phyloP scores from a whole-genome alignment of 2,797 vertebrate genomes.

The Prionace glauca region DNA sequence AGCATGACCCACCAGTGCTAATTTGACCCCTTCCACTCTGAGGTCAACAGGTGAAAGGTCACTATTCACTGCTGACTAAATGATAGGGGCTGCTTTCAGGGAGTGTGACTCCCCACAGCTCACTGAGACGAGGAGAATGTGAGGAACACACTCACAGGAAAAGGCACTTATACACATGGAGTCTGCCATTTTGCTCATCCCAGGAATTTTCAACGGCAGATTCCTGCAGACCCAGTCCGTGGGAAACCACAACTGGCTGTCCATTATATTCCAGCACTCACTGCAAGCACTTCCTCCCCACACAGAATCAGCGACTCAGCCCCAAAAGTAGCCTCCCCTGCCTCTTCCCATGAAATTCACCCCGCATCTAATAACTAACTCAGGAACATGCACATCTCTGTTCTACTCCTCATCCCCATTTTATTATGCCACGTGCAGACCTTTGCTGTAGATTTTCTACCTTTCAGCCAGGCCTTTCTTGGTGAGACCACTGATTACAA shows the following conservation, averaged over 20 bases:
- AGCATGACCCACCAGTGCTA: neutral
- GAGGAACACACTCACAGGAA: neutral
- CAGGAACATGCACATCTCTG: neutral
- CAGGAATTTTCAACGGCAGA: neutral
- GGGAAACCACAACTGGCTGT: neutral
- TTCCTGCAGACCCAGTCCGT: neutral
- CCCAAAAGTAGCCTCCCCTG: too few species aligned
- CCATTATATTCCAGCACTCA: neutral
- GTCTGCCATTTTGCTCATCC: neutral
- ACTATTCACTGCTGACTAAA: neutral
- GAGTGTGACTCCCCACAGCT: neutral
- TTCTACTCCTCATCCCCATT: neutral
- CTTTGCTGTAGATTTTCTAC: constrained; percentile 54
- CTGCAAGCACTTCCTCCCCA: neutral
- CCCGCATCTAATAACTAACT: neutral
- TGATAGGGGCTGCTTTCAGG: neutral
- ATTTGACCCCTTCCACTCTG: neutral
- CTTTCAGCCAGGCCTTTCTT: constrained; percentile 90
- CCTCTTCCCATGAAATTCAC: too few species aligned
- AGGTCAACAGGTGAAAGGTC: neutral
- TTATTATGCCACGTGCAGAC: neutral
- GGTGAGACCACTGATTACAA: constrained; percentile 88
- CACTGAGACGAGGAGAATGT: neutral
- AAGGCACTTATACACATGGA: neutral
- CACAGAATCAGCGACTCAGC: too few species aligned